phyloP scores from a whole-genome alignment of 2,797 vertebrate species.

The Xerus rutilus region DNA sequence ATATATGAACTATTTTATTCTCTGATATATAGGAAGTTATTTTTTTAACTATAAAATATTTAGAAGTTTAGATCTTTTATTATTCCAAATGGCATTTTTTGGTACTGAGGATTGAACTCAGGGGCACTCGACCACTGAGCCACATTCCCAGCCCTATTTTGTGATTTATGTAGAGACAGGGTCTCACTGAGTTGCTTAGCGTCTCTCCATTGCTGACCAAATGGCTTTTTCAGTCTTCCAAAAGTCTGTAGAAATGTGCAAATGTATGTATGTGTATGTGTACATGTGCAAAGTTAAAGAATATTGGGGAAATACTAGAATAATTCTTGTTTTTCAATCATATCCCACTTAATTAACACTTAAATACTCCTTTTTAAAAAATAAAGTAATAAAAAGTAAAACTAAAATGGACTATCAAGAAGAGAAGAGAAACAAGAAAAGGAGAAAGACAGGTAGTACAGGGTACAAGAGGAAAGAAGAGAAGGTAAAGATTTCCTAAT shows the following conservation, averaged over 20 bases:
- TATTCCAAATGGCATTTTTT: not conserved
- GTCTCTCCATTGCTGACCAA: not conserved
- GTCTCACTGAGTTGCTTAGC: no score
- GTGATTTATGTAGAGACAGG: no score
- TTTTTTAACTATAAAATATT: conserved; percentile 17
- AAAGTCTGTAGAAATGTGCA: not conserved
- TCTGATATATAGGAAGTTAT: not conserved
- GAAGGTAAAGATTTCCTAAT: not conserved
- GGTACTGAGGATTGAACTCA: no score
- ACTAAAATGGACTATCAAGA: not conserved
- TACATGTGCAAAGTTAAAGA: not conserved
- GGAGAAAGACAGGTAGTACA: not conserved
- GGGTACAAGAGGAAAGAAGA: not conserved
- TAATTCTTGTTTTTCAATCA: not conserved
- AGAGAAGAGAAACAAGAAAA: not conserved
- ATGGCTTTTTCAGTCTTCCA: not conserved
- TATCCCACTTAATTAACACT: not conserved
- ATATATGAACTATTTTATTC: not conserved
- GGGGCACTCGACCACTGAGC: no score
- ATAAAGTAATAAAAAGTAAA: not conserved
- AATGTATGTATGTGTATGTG: not conserved
- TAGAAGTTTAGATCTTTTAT: not conserved
- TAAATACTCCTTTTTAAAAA: not conserved
- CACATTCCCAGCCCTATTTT: no score
- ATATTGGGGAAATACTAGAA: not conserved